A percentile compares a stretch with the other conserved stretches of the same genome.
Evolutionary conservation across 2,888 invertebrate genomes (phyloP).

Genomic region (Ethmia dodecea): DNA sequence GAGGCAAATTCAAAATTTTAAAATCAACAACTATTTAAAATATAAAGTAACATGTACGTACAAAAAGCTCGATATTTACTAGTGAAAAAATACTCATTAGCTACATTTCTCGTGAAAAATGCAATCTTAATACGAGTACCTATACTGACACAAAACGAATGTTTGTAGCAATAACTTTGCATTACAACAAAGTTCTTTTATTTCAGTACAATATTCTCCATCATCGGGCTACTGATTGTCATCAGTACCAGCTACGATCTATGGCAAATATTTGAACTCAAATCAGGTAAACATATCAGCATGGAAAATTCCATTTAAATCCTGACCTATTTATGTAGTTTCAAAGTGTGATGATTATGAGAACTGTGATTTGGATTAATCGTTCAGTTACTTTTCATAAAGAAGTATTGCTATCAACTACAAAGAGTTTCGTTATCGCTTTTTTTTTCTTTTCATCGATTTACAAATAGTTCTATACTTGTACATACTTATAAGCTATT

Average conservation of each 20-base stretch:
- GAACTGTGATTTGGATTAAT: too few relatives aligned
- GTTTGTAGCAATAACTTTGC: not conserved
- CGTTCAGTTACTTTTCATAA: too few relatives aligned
- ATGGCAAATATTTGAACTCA: constrained; percentile 25
- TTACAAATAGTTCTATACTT: too few relatives aligned
- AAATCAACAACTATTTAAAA: too few relatives aligned
- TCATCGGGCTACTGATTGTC: constrained; percentile 32
- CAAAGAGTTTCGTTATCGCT: too few relatives aligned
- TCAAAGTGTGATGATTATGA: too few relatives aligned
- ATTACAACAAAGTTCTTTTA: constrained; percentile 1
- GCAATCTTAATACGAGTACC: not conserved
- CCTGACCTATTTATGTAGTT: too few relatives aligned
- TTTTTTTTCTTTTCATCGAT: too few relatives aligned
- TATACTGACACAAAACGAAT: too few relatives aligned
- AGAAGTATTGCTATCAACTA: too few relatives aligned
- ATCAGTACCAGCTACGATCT: constrained; percentile 45
- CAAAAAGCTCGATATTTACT: not conserved
- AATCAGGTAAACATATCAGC: constrained; percentile 39
- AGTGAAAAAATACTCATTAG: not conserved
- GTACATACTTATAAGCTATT: too few relatives aligned
- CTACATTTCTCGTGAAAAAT: not conserved
- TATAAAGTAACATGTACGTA: not conserved
- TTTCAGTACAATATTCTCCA: constrained; percentile 34
- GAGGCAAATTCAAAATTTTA: not conserved
- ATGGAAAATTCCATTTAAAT: too few relatives aligned